Base-by-base conservation (phyloP, 1,140 invertebrate genomes). In the Zeugodacus cucurbitae region DNA sequence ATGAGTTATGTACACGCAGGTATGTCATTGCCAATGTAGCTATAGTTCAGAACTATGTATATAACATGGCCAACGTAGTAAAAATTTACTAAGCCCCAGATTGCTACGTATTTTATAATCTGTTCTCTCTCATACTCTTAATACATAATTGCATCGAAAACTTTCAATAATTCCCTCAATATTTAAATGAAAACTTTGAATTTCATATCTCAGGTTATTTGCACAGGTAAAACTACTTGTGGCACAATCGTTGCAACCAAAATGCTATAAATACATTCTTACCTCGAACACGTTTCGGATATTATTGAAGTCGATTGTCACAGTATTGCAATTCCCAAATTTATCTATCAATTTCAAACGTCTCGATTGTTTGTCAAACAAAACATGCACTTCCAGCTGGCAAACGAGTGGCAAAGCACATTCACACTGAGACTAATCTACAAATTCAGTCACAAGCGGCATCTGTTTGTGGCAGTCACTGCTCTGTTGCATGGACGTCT, bases 261-360 rank as follows among this genome's bases (percentile, higher is more conserved):
- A 54, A 54, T 62, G 58, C n/a, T 10, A 62, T 8, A 59, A 59
- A 26, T 0, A 59, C 41, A 78, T 78, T 41, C 5, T 3, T 78
- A 82, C 11, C 10, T 82, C 44, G 10, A 29, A 22, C 74, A 54
- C 44, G 74, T 37, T 7, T 29, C n/a, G 20, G 74, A 29, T 82
- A 82, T 82, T 29, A 82, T 82, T 44, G 74, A 82, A 82, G n/a
- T 44, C 37, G 48, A 82, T 82, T 82, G 74, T 82, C 74, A 48
- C 26, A 82, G 44, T 82, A 82, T 82, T 82, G 74, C 41, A 82
- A 54, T 82, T 82, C 44, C 22, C 22, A 82, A 82, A 82, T 82
- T 82, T 17, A 82, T 48, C 74, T 82, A 82, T 82, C 74, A 82
- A 82, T 82, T 82, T 82, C 74, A 48, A 48, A 8, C n/a, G 8